Evolutionary conservation across 2,888 invertebrate species (phyloP).

Genomic region (Eucriotettix oculatus): DNA sequence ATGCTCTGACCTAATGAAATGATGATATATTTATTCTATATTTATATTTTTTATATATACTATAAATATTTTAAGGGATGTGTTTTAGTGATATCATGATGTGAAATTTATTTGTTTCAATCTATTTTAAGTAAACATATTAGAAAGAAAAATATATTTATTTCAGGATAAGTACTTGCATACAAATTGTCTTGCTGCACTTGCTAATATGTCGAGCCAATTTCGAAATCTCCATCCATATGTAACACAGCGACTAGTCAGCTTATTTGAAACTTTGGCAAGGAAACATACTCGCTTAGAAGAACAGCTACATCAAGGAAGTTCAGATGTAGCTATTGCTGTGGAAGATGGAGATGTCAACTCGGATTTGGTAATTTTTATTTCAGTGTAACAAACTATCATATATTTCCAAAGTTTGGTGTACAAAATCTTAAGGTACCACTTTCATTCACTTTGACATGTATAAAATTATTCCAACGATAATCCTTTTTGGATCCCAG

Average conservation of each 20-base stretch:
- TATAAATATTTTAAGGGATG: neutral
- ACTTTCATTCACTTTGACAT: too few species aligned
- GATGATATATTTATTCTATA: too few species aligned
- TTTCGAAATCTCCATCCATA: slow-evolving; percentile 88
- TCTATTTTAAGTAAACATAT: neutral
- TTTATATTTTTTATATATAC: neutral
- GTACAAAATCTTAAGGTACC: too few species aligned
- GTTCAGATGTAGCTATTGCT: neutral
- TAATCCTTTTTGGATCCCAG: too few species aligned
- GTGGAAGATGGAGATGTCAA: neutral
- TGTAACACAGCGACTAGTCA: slow-evolving; percentile 85
- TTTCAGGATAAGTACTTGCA: slow-evolving; percentile 84
- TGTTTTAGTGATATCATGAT: neutral
- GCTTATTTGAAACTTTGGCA: slow-evolving; percentile 77
- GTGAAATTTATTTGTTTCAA: neutral
- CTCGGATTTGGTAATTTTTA: neutral
- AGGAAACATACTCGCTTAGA: slow-evolving; percentile 62
- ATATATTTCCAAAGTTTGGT: too few species aligned
- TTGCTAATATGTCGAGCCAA: slow-evolving; percentile 93
- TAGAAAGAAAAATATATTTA: slow-evolving; percentile 1
- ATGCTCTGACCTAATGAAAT: too few species aligned
- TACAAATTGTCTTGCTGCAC: slow-evolving; percentile 93
- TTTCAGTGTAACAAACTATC: too few species aligned
- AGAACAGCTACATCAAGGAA: slow-evolving; percentile 24
- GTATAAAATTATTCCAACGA: too few species aligned